Percentiles rank a stretch among this genome's conserved stretches.
Evolutionary conservation across 2,113 vertebrate species (phyloP).

Genomic region (Sceloporus undulatus): DNA sequence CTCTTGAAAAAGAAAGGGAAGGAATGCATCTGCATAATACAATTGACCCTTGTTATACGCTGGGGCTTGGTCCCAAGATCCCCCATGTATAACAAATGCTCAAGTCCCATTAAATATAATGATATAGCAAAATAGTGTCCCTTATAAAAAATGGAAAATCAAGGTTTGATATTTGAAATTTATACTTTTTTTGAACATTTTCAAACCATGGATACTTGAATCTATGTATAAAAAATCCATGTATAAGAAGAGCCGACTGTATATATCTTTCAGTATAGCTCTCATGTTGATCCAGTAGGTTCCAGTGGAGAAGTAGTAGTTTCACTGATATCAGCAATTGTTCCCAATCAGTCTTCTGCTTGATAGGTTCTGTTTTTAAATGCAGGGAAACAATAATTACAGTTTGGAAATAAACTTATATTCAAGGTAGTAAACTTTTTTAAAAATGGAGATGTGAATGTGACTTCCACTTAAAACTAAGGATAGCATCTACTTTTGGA

Average conservation of each 20-base stretch:
- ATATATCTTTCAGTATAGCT: neutral
- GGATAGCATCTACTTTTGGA: neutral
- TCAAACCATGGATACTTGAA: no score
- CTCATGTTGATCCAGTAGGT: neutral
- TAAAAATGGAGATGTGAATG: neutral
- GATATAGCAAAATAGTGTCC: no score
- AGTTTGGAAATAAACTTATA: neutral
- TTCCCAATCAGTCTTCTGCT: neutral
- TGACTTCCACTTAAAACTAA: neutral
- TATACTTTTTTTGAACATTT: no score
- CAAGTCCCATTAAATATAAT: no score
- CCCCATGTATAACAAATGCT: no score
- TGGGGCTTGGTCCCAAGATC: no score
- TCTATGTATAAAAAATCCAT: no score
- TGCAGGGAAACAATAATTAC: neutral
- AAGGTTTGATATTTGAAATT: no score
- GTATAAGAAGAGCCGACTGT: no score
- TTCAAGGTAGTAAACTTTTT: neutral
- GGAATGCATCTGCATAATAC: slow-evolving; percentile 3
- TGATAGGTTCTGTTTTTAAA: neutral
- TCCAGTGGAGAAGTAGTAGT: neutral
- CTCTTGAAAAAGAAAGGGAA: neutral
- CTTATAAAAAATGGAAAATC: no score
- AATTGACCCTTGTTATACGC: no score
- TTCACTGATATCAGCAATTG: neutral